phyloP scores from a whole-genome alignment of 2,888 invertebrate species.

The Timandra comae region DNA sequence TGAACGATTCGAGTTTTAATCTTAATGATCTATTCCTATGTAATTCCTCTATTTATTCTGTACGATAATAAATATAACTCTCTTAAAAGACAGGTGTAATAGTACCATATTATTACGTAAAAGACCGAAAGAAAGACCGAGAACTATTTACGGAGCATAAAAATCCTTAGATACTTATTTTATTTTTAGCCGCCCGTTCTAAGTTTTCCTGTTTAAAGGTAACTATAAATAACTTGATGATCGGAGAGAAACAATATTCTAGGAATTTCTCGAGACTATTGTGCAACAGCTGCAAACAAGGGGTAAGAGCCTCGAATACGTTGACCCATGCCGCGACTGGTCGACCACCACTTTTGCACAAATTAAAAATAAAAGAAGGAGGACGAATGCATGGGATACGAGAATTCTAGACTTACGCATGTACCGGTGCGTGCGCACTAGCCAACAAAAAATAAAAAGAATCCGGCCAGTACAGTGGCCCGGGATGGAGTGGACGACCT shows the following conservation, averaged over 20 bases:
- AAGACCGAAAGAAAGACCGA: too few relatives aligned
- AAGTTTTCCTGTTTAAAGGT: slow-evolving; percentile 7
- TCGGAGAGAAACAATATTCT: slow-evolving; percentile 45
- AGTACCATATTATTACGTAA: too few relatives aligned
- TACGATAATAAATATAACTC: too few relatives aligned
- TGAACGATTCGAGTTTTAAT: too few relatives aligned
- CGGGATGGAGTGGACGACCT: slow-evolving; percentile 43
- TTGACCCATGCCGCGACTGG: slow-evolving; percentile 58
- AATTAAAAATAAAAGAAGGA: slow-evolving; percentile 69
- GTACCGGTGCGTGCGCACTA: slow-evolving; percentile 28
- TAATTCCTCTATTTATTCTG: too few relatives aligned
- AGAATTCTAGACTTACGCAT: slow-evolving; percentile 53
- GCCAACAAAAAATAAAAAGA: slow-evolving; percentile 39
- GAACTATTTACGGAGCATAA: too few relatives aligned
- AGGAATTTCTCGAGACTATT: slow-evolving; percentile 61
- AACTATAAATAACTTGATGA: slow-evolving; percentile 37
- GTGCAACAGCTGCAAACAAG: slow-evolving; percentile 66
- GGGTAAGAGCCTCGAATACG: slow-evolving; percentile 65
- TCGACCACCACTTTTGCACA: slow-evolving; percentile 61
- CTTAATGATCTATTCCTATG: too few relatives aligned
- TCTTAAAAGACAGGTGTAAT: too few relatives aligned
- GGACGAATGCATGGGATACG: slow-evolving; percentile 52
- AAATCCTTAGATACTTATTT: too few relatives aligned
- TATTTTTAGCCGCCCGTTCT: slow-evolving; percentile 12
- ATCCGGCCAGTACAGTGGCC: slow-evolving; percentile 59